Conservation (phyloP, 2,797 vertebrate species). For the Amblyopsis hoosieri region DNA sequence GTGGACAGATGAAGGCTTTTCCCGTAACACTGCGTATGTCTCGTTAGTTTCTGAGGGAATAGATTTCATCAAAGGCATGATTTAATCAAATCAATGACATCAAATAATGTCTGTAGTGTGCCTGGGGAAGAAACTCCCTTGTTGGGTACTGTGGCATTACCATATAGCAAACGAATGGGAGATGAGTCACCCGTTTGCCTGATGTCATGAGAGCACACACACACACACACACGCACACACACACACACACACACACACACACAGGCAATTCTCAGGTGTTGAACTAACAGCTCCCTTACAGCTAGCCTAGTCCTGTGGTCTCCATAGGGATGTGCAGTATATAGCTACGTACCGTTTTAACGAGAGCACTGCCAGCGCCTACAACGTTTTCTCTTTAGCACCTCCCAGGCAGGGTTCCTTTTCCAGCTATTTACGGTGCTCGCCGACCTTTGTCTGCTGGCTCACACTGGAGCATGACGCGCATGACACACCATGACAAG, state of each 20-base stretch:
- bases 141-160: conserved; percentile 22
- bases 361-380: neutral
- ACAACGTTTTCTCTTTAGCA: neutral
- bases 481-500: neutral
- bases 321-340: neutral
- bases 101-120: conserved; percentile 1
- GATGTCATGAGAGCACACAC: conserved; percentile 3
- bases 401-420: neutral
- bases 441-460: neutral
- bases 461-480: neutral
- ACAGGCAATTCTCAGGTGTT: conserved; percentile 13
- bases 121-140: conserved; percentile 8
- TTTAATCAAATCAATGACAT: neutral
- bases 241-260: conserved; percentile 24
- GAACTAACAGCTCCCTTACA: conserved; percentile 34
- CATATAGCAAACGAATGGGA: conserved; percentile 41
- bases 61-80: too few relatives aligned
- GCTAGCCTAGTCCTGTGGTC: neutral
- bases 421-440: neutral
- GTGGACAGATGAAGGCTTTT: neutral
- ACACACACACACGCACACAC: conserved; percentile 21
- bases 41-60: neutral
- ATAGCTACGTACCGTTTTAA: conserved; percentile 10
- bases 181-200: conserved; percentile 33
- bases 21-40: neutral